phyloP scores from a whole-genome alignment of 2,797 vertebrate genomes.

The Phoeniculus purpureus region DNA sequence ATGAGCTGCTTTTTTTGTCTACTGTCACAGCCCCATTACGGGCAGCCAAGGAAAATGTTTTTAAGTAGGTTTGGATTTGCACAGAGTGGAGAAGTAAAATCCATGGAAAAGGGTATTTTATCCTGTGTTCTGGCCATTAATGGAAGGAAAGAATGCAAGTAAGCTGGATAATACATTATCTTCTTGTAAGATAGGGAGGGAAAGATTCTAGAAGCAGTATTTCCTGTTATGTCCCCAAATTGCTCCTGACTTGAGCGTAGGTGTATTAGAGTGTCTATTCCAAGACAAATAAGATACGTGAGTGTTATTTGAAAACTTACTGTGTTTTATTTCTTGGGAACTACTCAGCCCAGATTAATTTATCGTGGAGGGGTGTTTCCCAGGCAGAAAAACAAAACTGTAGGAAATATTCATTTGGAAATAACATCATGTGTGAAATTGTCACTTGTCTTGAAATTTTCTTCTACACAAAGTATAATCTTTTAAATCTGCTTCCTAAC shows the following conservation, averaged over 20 bases:
- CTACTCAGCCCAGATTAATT: not conserved
- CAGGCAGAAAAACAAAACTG: not conserved
- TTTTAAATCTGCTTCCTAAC: rapidly evolving
- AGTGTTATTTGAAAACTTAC: not conserved
- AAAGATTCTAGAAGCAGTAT: not conserved
- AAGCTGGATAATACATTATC: not conserved
- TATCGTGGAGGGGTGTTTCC: not conserved
- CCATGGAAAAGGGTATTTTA: not conserved
- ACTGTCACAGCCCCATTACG: not conserved
- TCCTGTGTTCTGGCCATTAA: not conserved
- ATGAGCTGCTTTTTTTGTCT: not conserved
- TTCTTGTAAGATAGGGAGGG: not conserved
- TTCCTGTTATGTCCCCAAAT: not conserved
- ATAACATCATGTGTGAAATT: not conserved
- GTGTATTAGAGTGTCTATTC: not conserved
- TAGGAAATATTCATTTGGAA: not conserved
- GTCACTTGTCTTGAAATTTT: not conserved
- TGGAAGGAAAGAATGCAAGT: not conserved
- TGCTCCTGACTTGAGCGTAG: not conserved
- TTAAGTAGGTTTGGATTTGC: not conserved
- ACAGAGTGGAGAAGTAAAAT: not conserved
- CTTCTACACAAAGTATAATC: not conserved
- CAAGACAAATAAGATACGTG: not conserved
- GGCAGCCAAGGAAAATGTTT: not conserved
- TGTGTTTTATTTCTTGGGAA: not conserved